These are phyloP conservation scores for Galeruca laticollis DNA, from an alignment of 2,888 invertebrate genomes.

Conservation along the genomic window DNA sequence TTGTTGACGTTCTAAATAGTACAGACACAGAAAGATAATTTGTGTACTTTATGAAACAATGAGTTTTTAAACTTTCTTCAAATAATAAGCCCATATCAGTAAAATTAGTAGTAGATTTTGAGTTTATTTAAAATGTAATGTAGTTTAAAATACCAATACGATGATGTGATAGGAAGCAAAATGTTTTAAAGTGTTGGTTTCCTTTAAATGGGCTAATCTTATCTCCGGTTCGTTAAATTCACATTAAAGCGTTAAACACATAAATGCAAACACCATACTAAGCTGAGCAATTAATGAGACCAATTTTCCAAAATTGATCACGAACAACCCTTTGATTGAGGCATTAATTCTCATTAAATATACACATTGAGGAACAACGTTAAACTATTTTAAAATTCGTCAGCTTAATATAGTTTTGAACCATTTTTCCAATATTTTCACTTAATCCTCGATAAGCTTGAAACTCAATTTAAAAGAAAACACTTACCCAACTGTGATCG, in stretches of 20 bases:
- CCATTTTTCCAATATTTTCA: not conserved
- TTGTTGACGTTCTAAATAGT: not conserved
- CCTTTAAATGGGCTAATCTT: not conserved
- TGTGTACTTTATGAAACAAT: too few species aligned
- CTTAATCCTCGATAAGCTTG: constrained; percentile 15
- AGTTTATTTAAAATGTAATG: not conserved
- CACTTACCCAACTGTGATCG: constrained; percentile 75
- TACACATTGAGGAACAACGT: not conserved
- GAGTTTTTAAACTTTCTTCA: too few species aligned
- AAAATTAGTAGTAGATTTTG: too few species aligned
- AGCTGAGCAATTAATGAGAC: not conserved
- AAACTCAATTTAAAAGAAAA: constrained; percentile 15
- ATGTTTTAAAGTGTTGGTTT: not conserved
- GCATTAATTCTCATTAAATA: too few species aligned
- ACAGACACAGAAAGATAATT: too few species aligned
- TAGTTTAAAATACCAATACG: not conserved
- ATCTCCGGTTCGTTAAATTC: not conserved
- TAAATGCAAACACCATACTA: not conserved
- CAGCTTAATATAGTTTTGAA: constrained; percentile 1
- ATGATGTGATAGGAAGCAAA: not conserved
- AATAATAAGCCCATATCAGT: too few species aligned
- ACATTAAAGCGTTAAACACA: constrained; percentile 14
- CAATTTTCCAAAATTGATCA: too few species aligned
- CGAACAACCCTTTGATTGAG: too few species aligned
- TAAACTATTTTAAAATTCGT: not conserved